These are phyloP conservation scores for Phaethornis superciliosus DNA, from an alignment of 2,113 vertebrate species.

Conservation along the genomic window DNA sequence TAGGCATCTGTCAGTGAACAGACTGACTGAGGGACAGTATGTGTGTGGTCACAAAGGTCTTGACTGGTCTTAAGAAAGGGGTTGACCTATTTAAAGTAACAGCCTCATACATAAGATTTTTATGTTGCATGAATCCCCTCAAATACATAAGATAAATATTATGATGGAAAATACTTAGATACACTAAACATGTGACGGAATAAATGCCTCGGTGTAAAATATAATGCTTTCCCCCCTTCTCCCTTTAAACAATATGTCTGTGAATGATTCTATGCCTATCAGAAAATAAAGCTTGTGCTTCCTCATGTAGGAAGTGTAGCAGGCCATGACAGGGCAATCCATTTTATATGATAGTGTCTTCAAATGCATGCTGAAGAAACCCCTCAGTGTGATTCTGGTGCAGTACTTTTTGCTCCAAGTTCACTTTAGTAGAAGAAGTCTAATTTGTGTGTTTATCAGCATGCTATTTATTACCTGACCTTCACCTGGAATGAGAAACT, in stretches of 20 bases:
- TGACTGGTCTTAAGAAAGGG: neutral
- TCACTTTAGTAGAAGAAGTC: neutral
- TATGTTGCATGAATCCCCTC: neutral
- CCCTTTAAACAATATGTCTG: neutral
- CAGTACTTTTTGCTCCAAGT: neutral
- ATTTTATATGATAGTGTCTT: neutral
- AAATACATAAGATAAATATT: neutral
- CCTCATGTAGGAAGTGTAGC: neutral
- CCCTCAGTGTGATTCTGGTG: neutral
- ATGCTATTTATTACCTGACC: neutral
- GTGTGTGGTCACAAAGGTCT: neutral
- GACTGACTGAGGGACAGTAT: neutral
- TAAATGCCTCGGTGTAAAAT: neutral
- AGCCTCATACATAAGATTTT: neutral
- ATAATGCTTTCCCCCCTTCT: neutral
- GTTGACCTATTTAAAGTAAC: neutral
- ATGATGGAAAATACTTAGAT: neutral
- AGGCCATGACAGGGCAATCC: neutral
- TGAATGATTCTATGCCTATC: neutral
- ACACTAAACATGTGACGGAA: neutral
- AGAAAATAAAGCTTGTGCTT: neutral
- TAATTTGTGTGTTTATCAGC: neutral
- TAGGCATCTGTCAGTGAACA: neutral
- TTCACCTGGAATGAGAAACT: constrained; percentile 1
- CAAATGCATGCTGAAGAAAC: neutral